These are phyloP conservation scores for Thalassarche chlororhynchos DNA, from an alignment of 2,113 vertebrate species.

Conservation along the genomic window DNA sequence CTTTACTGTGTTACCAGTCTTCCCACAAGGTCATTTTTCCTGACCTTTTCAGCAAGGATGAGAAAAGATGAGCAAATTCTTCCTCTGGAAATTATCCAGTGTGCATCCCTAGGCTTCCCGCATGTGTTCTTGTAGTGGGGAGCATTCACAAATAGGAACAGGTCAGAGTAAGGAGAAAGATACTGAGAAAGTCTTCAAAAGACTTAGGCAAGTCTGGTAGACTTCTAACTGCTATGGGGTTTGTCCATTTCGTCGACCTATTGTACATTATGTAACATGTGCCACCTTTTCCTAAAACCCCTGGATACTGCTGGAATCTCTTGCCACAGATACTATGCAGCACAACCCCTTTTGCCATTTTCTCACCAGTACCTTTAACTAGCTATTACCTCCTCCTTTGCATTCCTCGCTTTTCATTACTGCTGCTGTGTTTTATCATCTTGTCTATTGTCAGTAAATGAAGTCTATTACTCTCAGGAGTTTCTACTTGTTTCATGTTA, in stretches of 20 bases:
- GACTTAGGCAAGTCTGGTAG: not conserved
- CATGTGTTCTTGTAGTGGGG: not conserved
- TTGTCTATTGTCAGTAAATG: not conserved
- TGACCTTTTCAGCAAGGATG: not conserved
- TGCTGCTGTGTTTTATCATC: not conserved
- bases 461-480: not conserved
- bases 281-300: not conserved
- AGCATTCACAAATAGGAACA: not conserved
- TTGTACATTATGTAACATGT: not conserved
- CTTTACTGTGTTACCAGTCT: not conserved
- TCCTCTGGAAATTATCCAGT: not conserved
- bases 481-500: not conserved
- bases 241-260: not conserved
- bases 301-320: not conserved
- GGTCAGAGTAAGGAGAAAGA: not conserved
- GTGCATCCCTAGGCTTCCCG: rapidly evolving
- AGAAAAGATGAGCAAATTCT: not conserved
- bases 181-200: not conserved
- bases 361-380: not conserved
- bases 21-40: not conserved
- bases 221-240: not conserved
- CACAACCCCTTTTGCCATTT: not conserved
- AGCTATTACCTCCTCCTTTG: not conserved
- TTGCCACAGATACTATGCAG: not conserved
- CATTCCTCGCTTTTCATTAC: not conserved